phyloP scores from a whole-genome alignment of 2,797 vertebrate genomes.

The Astyanax mexicanus region DNA sequence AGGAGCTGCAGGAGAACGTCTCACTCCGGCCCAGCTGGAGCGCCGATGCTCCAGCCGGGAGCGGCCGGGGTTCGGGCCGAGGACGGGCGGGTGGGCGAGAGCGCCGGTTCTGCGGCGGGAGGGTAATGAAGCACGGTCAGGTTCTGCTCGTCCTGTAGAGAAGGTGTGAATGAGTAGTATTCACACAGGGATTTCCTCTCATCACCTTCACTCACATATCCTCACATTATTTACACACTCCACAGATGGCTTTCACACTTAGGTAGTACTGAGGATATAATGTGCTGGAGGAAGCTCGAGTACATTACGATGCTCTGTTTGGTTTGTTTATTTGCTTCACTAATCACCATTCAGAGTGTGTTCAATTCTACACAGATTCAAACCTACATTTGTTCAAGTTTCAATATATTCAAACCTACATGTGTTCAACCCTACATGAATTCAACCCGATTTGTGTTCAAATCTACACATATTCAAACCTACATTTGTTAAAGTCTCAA shows the following conservation, averaged over 20 bases:
- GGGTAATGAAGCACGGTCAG: constrained; percentile 47
- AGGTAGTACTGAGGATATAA: constrained; percentile 10
- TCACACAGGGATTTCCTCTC: constrained; percentile 47
- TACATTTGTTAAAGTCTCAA: too few relatives aligned
- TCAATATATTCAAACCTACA: too few relatives aligned
- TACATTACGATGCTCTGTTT: neutral
- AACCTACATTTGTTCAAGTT: too few relatives aligned
- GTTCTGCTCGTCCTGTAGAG: constrained; percentile 40
- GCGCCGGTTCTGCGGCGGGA: constrained; percentile 28
- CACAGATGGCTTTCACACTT: constrained; percentile 40
- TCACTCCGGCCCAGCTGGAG: constrained; percentile 41
- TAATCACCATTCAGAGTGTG: too few relatives aligned
- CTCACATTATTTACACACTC: constrained; percentile 54
- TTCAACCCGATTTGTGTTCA: too few relatives aligned
- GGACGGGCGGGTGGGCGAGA: constrained; percentile 34
- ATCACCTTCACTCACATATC: constrained; percentile 30
- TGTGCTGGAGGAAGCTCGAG: neutral
- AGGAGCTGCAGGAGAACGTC: constrained; percentile 45
- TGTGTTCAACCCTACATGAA: too few relatives aligned
- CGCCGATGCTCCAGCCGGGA: neutral
- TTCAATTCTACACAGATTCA: too few relatives aligned
- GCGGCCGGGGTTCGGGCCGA: constrained; percentile 17
- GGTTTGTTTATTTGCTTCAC: neutral
- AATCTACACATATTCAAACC: too few relatives aligned
- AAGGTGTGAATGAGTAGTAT: constrained; percentile 54